phyloP scores from a whole-genome alignment of 1,140 invertebrate species.

The Diploscapter pachys region DNA sequence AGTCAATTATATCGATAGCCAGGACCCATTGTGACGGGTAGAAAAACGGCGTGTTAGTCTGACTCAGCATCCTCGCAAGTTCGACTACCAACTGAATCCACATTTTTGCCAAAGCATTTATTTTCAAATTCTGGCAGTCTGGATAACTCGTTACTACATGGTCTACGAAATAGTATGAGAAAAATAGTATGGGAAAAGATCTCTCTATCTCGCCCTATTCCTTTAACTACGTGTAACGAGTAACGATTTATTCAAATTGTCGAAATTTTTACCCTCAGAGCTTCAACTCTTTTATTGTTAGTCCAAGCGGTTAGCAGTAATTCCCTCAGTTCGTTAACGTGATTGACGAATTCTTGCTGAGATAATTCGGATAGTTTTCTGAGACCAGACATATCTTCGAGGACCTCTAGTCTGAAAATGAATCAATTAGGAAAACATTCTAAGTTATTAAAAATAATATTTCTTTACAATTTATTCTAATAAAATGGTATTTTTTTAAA shows the following conservation, averaged over 20 bases:
- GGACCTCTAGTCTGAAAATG: slow-evolving; percentile 1
- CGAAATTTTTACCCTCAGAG: slow-evolving; percentile 74
- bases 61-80: slow-evolving; percentile 85
- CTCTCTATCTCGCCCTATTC: too few species aligned
- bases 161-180: too few species aligned
- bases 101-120: slow-evolving; percentile 8
- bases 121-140: too few species aligned
- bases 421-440: background rate
- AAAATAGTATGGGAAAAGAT: too few species aligned
- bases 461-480: too few species aligned
- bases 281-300: slow-evolving; percentile 86
- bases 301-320: slow-evolving; percentile 85
- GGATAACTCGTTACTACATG: too few species aligned
- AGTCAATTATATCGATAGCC: slow-evolving; percentile 89
- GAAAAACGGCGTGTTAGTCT: slow-evolving; percentile 82
- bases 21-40: slow-evolving; percentile 97
- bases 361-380: slow-evolving; percentile 78
- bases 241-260: too few species aligned
- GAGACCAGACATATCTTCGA: slow-evolving; percentile 55
- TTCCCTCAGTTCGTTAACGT: slow-evolving; percentile 82
- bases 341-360: slow-evolving; percentile 82
- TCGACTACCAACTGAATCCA: slow-evolving; percentile 61
- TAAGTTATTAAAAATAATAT: too few species aligned
- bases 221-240: too few species aligned
- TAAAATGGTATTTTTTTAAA: too few species aligned